Evolutionary conservation across 2,797 vertebrate genomes (phyloP).

Genomic region (Cuniculus paca): DNA sequence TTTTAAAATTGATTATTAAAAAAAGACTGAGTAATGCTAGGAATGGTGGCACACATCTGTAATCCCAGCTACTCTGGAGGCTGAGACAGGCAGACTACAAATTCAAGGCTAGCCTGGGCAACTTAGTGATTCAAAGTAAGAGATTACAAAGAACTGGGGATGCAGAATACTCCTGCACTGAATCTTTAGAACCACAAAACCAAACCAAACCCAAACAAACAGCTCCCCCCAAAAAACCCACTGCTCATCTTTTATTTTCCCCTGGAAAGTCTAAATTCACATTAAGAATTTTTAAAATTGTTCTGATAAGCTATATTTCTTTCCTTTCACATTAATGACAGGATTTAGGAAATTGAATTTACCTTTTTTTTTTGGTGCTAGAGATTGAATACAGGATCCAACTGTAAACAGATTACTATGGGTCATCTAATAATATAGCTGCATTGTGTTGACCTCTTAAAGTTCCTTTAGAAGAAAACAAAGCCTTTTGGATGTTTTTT

Average conservation of each 20-base stretch:
- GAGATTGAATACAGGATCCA: not conserved
- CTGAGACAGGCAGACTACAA: not conserved
- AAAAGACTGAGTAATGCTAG: constrained; percentile 41
- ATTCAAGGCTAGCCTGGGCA: not conserved
- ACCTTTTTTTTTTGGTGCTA: not conserved
- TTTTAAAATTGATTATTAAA: constrained; percentile 46
- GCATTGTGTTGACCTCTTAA: not conserved
- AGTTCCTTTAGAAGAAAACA: constrained; percentile 24
- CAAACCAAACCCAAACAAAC: not conserved
- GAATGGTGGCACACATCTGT: not conserved
- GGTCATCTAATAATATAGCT: constrained; percentile 16
- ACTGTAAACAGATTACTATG: not conserved
- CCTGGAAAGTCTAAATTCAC: constrained; percentile 48
- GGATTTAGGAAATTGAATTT: constrained; percentile 50
- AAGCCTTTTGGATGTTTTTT: not conserved
- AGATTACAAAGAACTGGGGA: not conserved
- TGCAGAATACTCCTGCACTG: not conserved
- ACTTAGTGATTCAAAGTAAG: not conserved
- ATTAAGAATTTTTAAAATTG: constrained; percentile 57
- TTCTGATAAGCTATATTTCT: constrained; percentile 40
- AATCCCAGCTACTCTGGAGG: not conserved
- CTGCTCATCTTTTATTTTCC: not conserved
- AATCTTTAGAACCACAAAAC: not conserved
- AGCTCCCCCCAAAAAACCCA: not conserved
- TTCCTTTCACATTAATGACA: constrained; percentile 36